phyloP scores from a whole-genome alignment of 2,888 invertebrate genomes.

The Gryllus longicercus region DNA sequence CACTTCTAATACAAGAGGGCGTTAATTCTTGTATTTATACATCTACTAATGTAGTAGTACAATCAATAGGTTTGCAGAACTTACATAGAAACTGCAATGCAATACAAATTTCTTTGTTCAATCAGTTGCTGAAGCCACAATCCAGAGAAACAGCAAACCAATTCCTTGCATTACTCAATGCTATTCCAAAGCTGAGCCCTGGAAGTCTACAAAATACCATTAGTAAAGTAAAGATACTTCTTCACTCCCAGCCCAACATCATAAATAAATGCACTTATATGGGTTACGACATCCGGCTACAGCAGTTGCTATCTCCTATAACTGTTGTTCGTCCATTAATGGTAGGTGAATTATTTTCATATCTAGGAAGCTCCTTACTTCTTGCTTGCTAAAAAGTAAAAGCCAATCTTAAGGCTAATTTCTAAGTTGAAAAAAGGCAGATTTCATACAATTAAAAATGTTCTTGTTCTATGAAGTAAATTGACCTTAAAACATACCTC shows the following conservation, averaged over 20 bases:
- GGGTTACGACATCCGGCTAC: conserved; percentile 52
- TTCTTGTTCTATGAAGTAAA: neutral
- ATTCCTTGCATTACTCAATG: neutral
- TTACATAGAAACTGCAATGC: neutral
- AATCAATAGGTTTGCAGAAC: neutral
- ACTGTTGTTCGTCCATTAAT: conserved; percentile 70
- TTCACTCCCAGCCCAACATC: neutral
- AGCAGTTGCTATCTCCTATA: conserved; percentile 62
- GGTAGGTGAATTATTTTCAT: conserved; percentile 66
- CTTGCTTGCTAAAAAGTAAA: conserved; percentile 66
- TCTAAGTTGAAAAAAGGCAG: neutral
- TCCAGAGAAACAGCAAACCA: neutral
- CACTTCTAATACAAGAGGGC: neutral
- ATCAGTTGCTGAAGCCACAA: neutral
- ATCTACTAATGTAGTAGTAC: neutral
- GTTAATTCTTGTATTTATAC: neutral
- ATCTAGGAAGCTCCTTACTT: conserved; percentile 75
- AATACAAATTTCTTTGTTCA: neutral
- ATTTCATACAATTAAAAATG: neutral
- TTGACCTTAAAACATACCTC: conserved; percentile 54
- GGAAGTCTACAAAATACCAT: neutral
- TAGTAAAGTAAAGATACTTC: neutral
- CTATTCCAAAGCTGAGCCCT: neutral
- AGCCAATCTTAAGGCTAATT: neutral
- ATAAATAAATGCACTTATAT: neutral